phyloP scores from a whole-genome alignment of 2,797 vertebrate genomes.

The Zalophus californianus region DNA sequence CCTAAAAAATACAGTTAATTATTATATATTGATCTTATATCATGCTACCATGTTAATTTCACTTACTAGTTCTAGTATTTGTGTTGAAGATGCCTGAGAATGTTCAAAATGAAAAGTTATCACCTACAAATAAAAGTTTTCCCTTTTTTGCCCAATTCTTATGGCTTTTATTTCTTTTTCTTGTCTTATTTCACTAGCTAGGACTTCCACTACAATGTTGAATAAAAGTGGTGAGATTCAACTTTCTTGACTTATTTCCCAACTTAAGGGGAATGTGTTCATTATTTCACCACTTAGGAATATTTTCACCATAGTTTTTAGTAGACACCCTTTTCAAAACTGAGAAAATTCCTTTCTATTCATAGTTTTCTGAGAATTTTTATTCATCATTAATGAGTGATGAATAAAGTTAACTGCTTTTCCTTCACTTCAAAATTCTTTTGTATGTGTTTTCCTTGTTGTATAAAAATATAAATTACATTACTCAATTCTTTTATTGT shows the following conservation, averaged over 20 bases:
- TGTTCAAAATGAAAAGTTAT: slow-evolving; percentile 5
- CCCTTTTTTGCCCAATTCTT: background rate
- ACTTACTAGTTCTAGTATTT: background rate
- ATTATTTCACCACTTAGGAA: background rate
- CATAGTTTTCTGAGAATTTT: background rate
- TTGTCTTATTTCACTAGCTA: background rate
- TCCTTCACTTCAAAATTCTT: background rate
- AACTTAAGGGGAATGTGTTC: background rate
- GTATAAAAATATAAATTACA: background rate
- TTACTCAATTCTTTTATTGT: background rate
- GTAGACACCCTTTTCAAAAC: background rate
- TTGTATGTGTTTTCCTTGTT: background rate
- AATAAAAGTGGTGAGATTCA: background rate
- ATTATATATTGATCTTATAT: background rate
- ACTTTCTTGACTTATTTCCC: background rate
- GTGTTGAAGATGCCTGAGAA: background rate
- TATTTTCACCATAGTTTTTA: background rate
- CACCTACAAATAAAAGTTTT: background rate
- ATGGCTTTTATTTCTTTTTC: background rate
- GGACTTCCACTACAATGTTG: background rate
- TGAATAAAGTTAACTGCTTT: background rate
- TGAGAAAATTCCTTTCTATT: background rate
- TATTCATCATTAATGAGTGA: background rate
- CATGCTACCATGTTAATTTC: background rate
- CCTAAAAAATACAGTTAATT: background rate